A percentile compares a stretch with the other conserved stretches of the same genome.
Evolutionary conservation across 2,797 vertebrate species (phyloP).

Genomic region (Moxostoma hubbsi): DNA sequence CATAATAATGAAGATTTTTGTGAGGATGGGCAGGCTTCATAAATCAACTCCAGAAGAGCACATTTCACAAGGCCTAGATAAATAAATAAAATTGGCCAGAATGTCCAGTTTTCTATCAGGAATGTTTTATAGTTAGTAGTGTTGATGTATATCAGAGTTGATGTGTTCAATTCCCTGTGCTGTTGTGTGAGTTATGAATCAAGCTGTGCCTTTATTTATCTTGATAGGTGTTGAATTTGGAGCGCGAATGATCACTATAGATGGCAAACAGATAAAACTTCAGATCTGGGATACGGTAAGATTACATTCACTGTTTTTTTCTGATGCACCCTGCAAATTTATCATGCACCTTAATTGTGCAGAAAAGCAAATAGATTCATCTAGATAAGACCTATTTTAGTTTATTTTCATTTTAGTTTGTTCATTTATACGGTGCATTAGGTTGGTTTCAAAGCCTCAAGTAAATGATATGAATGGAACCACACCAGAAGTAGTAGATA

Average conservation of each 20-base stretch:
- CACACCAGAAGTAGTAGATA: too few relatives aligned
- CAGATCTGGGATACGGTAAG: conserved; percentile 99
- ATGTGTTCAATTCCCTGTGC: too few relatives aligned
- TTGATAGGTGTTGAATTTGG: conserved; percentile 96
- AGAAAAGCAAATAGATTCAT: too few relatives aligned
- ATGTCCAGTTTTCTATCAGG: background rate
- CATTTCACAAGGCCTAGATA: background rate
- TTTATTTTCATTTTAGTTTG: too few relatives aligned
- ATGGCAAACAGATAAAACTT: conserved; percentile 99
- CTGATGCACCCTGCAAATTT: background rate
- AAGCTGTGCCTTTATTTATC: background rate
- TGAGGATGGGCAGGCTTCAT: background rate
- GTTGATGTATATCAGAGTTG: too few relatives aligned
- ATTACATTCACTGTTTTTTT: conserved; percentile 23
- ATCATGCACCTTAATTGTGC: background rate
- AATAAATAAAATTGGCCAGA: background rate
- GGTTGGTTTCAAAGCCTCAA: too few relatives aligned
- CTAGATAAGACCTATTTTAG: too few relatives aligned
- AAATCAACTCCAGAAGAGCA: background rate
- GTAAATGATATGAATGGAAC: too few relatives aligned
- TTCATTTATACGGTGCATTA: too few relatives aligned
- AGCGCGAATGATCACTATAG: conserved; percentile 99
- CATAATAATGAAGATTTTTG: background rate
- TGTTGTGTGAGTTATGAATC: too few relatives aligned
- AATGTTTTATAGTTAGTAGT: background rate